Base-by-base conservation (phyloP, 2,113 vertebrate genomes). In the Melanotaenia duboulayi region DNA sequence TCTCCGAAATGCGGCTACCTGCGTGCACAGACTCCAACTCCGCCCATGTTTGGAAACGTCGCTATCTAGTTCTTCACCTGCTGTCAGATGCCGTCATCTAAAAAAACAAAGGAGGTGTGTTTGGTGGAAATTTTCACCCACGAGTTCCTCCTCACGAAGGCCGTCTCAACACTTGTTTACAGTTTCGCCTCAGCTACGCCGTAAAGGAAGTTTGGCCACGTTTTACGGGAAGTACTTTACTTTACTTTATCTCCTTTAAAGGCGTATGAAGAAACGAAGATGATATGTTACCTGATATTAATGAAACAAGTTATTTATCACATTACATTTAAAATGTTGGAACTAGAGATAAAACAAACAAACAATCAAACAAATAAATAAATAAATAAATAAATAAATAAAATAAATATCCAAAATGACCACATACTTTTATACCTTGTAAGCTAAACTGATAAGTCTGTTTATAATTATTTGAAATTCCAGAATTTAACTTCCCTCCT, bases 121-220 rank as follows among this genome's bases (percentile, higher is more conserved):
- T 1, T 14, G 4, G 22, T 4, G 60, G 42, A 19, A n/a, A 20
- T 63, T 50, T 61, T 35, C 12, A 39, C 4, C 73, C 46, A 9
- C 1, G 32, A 35, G 1, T 35, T 35, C 8, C 1, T 35, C 1
- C 32, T 9, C 32, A 35, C 5, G 12, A 50, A 71, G 50, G 69
- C 69, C 74, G 55, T 0, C 0, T 7, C 1, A 0, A 7, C 19
- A 7, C 10, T 32, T 84, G 79, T 78, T 78, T 80, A 77, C 55
- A 19, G 73, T 71, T 78, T 88, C 82, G 17, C 19, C 48, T 74
- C 51, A 13, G 20, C 14, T 28, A 12, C 3, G 32, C 35, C n/a
- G 42, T 35, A 13, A 17, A 58, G 60, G 19, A 39, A 16, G 0
- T 4, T 4, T 35, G 25, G 13, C 24, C 54, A 44, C 61, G 52